phyloP scores from a whole-genome alignment of 2,888 invertebrate genomes.

The Meandrusa payeni region DNA sequence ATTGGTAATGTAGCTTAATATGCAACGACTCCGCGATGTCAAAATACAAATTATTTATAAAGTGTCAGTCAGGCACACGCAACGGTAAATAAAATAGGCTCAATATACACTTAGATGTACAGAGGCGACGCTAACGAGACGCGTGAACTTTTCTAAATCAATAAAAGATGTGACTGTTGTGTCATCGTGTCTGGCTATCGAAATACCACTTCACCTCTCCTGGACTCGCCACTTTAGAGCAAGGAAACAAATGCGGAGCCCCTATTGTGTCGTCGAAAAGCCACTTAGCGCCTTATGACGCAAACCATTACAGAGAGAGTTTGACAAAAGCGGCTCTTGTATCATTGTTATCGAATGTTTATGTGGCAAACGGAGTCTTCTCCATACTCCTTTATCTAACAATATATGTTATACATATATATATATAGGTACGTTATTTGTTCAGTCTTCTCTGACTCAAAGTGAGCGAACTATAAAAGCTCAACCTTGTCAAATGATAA shows the following conservation, averaged over 20 bases:
- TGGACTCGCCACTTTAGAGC: conserved; percentile 3
- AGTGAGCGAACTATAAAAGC: background rate
- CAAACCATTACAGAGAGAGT: conserved; percentile 43
- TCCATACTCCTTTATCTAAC: background rate
- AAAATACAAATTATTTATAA: background rate
- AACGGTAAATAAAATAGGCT: background rate
- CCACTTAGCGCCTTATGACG: conserved; percentile 43
- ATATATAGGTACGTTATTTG: no score
- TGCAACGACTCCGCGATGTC: no score
- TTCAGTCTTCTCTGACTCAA: no score
- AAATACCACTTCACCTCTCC: background rate
- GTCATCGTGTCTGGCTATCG: conserved; percentile 14
- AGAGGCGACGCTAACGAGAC: background rate
- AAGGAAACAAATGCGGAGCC: conserved; percentile 17
- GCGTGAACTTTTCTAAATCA: conserved; percentile 18
- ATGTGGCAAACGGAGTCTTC: conserved; percentile 4
- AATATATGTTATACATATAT: background rate
- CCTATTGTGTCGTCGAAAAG: conserved; percentile 19
- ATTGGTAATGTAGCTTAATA: no score
- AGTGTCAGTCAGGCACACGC: background rate
- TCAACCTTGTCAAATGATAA: background rate
- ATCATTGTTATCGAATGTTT: conserved; percentile 30
- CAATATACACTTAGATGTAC: background rate
- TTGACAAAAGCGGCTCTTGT: conserved; percentile 38
- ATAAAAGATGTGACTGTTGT: conserved; percentile 15